Evolutionary conservation across 2,888 invertebrate genomes (phyloP), one percentile per base, ranked within the genome.

Genomic region (Cosmia pyralina): DNA sequence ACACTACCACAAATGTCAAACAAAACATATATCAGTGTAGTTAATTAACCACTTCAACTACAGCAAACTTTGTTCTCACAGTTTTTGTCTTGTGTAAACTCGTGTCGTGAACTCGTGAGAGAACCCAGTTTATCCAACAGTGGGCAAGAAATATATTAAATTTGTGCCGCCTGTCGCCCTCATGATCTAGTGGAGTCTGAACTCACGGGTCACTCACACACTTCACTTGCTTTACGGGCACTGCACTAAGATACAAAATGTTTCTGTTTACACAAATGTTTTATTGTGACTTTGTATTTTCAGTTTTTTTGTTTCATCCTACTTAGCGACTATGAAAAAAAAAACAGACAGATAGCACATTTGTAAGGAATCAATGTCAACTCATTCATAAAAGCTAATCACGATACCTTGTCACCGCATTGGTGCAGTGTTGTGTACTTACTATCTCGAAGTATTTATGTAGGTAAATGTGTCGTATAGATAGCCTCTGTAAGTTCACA

Each of bases 131-230:
- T 87, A 89, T 89, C 88, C 83, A 75, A 76, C 82, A 82, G 55
- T 86, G 88, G 88, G 87, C 88, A 90, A 89, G 89, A 90, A 89
- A 89, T 92, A 92, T 93, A 94, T 93, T 92, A 92, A 92, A 93
- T 94, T 94, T 93, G 93, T 93, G 92, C 92, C 92, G 89, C 91
- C 90, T 89, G 92, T 92, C 91, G 90, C 87, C 89, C 89, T 75
- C 90, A 90, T 92, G 92, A 93, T 93, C 89, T 91, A 93, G 90
- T 92, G 89, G 89, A 88, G 87, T 87, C 85, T 81, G 84, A 83
- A 83, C 81, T 82, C 74, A 65, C 67, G 80, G 86, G 79, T 80
- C 84, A 87, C 77, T 75, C 74, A 80, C 79, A 83, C 85, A 86
- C 84, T 87, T 88, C 81, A 84, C 74, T 83, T 85, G 76, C 74